Conservation (phyloP, 2,113 vertebrate species). For the Pedionomus torquatus region DNA sequence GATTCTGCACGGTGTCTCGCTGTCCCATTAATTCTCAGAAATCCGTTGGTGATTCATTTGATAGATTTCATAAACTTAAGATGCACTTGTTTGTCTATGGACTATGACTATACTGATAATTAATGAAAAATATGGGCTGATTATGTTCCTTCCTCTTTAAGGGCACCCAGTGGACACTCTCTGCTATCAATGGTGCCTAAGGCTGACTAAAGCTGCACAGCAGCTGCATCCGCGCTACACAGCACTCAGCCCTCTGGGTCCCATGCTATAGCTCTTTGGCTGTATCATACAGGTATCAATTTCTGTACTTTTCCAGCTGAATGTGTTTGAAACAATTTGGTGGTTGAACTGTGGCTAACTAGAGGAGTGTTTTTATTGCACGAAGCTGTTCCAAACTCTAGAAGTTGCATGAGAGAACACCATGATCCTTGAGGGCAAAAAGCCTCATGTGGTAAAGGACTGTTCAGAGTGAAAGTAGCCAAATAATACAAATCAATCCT, state of each 20-base stretch:
- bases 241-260: fast-evolving
- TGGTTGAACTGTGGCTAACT: background rate
- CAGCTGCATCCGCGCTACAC: background rate
- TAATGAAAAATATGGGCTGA: background rate
- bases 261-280: background rate
- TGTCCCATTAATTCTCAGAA: background rate
- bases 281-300: background rate
- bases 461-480: background rate
- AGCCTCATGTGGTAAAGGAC: background rate
- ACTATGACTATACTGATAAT: background rate
- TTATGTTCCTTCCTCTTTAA: background rate
- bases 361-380: background rate
- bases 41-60: background rate
- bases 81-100: background rate
- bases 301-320: background rate
- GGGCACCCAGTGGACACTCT: background rate
- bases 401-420: background rate
- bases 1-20: background rate
- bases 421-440: background rate
- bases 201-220: background rate
- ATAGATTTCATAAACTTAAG: background rate
- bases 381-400: background rate
- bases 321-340: background rate
- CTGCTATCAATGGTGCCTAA: background rate
- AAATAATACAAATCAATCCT: background rate